Base-by-base conservation (phyloP, 2,888 invertebrate species). In the Dione vanillae region DNA sequence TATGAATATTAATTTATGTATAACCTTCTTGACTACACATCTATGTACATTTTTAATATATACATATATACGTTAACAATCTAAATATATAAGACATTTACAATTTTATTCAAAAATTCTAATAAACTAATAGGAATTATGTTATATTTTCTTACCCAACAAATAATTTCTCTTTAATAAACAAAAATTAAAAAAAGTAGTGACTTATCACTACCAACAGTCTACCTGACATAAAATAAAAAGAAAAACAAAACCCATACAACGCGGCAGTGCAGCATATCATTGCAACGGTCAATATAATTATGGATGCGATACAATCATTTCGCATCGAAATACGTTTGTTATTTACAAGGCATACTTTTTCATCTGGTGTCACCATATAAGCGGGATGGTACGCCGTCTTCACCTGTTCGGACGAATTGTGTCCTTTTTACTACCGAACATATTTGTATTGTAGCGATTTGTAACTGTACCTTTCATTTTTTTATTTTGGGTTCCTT, bases 271-370 rank as follows among this genome's bases (percentile, higher is more conserved):
- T 56, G 61, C 40, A 43, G 82, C 78, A 79, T 83, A 88, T 87
- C 88, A 77, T 82, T 74, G 77, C 78, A 76, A 59, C 45, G 73
- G 51, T 62, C 77, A 78, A 45, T 49, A 61, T 72, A 65, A 70
- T 52, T 66, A 65, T 62, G 62, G 62, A 66, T 27, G 20, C 51
- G 56, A 65, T 51, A 58, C 51, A 70, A 64, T 72, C 82, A 79
- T 78, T 83, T 86, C 88, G 88, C 87, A 83, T 86, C 83, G 74
- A 81, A 80, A 82, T 85, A 85, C 84, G 85, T 91, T 90, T 91
- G 90, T 90, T 91, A 90, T 91, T 88, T 91, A 87, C 86, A 87
- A 88, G 80, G 78, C 75, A 83, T 79, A 81, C 83, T 88, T 91
- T 90, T 92, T 88, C 82, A 91, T 88, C 82, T 86, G 82, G 78